Evolutionary conservation across 2,888 invertebrate genomes (phyloP), one percentile per base, ranked within the genome.

Genomic region (Calameuta idolon): DNA sequence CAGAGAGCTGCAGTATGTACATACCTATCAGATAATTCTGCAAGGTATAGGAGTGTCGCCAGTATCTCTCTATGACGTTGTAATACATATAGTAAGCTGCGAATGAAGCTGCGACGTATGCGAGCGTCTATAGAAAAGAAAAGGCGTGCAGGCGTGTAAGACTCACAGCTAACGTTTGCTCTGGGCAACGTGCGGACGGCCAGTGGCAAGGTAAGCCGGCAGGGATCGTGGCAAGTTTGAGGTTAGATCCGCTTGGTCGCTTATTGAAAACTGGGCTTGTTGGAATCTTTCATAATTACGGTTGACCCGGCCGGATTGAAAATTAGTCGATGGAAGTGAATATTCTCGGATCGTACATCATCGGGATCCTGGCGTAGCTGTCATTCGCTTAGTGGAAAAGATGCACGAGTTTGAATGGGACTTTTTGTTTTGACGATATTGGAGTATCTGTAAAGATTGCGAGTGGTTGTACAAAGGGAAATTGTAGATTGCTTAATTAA

Each of bases 151-250:
- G 1, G 1, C 23, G 23, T 40, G 15, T 23, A 55, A 55, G 55
- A 23, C 55, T 55, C 23, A 15, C 23, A 55, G 55, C 55, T 55
- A 55, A 55, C 55, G 55, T 55, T 5, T 55, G 55, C 9, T n/a
- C 9, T 23, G 23, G 3, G 71, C 12, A 34, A 23, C 2, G 71
- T 15, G 71, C 31, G 69, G 33, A 1, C 12, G 3, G 15, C 33
- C 69, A 31, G 71, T 71, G 71, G 71, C 71, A 31, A 33, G 71
- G 69, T 30, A 31, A 31, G 71, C 31, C 71, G 71, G 31, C 33
- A 33, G 15, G 71, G 12, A 55, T 71, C 33, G 9, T 23, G 71
- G 11, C 30, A 33, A 11, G 30, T 34, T 71, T 71, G 71, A 12
- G 33, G 30, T 71, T 15, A 71, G 33, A 71, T 71, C 12, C 71